Conservation (phyloP, 2,888 invertebrate species). For the Toxonevra muliebris region DNA sequence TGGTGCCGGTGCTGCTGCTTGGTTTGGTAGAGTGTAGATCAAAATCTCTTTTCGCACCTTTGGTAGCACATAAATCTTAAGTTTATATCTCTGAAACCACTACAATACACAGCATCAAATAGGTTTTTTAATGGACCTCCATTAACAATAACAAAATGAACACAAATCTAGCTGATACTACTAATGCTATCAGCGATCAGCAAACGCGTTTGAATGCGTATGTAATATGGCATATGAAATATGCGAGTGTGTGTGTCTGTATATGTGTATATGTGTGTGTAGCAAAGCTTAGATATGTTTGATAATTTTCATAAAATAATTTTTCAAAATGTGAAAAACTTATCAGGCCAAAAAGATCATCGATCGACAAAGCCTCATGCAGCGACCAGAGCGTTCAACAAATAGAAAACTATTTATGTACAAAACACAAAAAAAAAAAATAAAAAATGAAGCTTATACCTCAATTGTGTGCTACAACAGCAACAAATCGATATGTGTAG, state of each 20-base stretch:
- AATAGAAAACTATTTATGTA: neutral
- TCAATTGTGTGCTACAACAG: neutral
- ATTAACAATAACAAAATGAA: conserved; percentile 11
- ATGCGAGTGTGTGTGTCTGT: conserved; percentile 2
- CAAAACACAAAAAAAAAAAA: conserved; percentile 1
- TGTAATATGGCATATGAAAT: neutral
- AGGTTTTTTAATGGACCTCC: conserved; percentile 18
- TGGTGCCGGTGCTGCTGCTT: too few species aligned
- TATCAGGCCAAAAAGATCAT: conserved; percentile 11
- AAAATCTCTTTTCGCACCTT: conserved; percentile 44
- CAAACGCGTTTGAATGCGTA: conserved; percentile 4
- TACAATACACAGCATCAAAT: conserved; percentile 6
- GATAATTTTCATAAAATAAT: conserved; percentile 21
- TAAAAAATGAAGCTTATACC: neutral
- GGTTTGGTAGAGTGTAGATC: conserved; percentile 31
- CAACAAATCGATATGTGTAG: neutral
- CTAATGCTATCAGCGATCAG: conserved; percentile 8
- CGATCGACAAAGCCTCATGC: neutral
- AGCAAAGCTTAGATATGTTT: neutral
- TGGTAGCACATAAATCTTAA: conserved; percentile 41
- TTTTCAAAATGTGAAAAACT: conserved; percentile 21
- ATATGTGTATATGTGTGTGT: conserved; percentile 3
- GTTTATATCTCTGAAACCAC: too few species aligned
- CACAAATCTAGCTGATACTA: neutral
- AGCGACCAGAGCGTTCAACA: conserved; percentile 3